phyloP scores from a whole-genome alignment of 2,113 vertebrate genomes.

The Ptyas mucosa region DNA sequence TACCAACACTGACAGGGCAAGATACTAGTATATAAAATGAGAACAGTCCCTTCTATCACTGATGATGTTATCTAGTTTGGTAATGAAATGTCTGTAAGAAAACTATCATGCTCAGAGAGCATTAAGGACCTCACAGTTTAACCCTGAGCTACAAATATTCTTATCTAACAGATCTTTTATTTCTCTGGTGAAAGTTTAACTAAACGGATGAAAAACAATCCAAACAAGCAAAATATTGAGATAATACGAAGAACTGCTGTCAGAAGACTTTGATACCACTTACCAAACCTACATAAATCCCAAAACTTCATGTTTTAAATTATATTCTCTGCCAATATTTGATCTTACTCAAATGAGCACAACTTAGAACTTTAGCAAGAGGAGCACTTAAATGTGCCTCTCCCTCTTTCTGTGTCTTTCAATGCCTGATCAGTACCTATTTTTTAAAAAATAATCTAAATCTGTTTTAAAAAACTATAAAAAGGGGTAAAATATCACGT shows the following conservation, averaged over 20 bases:
- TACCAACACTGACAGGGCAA: too few species aligned
- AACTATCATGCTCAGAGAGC: too few species aligned
- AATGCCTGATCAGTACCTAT: not conserved
- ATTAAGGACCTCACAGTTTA: too few species aligned
- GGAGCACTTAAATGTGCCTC: not conserved
- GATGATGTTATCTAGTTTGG: too few species aligned
- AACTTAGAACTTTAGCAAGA: not conserved
- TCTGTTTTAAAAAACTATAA: not conserved
- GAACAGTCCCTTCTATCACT: too few species aligned
- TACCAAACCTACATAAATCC: not conserved
- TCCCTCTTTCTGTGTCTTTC: not conserved
- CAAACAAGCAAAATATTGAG: not conserved
- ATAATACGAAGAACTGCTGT: not conserved
- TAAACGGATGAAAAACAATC: not conserved
- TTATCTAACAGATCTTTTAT: not conserved
- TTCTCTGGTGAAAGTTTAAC: not conserved
- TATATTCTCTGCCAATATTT: not conserved
- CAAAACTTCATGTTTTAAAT: not conserved
- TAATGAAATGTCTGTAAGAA: too few species aligned
- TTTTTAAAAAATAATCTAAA: too few species aligned
- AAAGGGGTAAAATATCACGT: not conserved
- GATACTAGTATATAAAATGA: too few species aligned
- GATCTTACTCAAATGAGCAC: not conserved
- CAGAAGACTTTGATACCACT: not conserved
- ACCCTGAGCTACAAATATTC: too few species aligned